A percentile compares a stretch with the other conserved stretches of the same genome.
Evolutionary conservation across 2,113 vertebrate genomes (phyloP).

Genomic region (Centrocercus urophasianus): DNA sequence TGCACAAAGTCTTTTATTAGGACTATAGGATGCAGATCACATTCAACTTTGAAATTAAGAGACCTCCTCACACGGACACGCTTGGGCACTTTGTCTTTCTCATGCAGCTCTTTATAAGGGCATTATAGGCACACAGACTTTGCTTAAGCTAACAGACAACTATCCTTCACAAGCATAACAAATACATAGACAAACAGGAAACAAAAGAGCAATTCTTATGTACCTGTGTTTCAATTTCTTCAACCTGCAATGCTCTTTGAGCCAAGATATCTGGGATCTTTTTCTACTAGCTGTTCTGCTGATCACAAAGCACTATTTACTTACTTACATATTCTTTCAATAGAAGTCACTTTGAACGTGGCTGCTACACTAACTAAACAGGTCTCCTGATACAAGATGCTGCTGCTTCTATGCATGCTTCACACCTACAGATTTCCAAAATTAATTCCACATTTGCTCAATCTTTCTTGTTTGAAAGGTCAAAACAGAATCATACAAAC

Average conservation of each 20-base stretch:
- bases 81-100: not conserved
- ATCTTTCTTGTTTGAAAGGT: not conserved
- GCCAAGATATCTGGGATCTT: not conserved
- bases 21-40: not conserved
- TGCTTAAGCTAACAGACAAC: not conserved
- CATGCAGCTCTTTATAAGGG: not conserved
- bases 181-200: not conserved
- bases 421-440: not conserved
- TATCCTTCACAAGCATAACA: not conserved
- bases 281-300: not conserved
- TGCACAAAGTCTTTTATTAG: not conserved
- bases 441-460: not conserved
- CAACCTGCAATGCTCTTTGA: not conserved
- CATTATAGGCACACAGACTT: not conserved
- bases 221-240: not conserved
- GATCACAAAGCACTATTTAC: not conserved
- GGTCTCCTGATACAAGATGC: not conserved
- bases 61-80: not conserved
- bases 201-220: not conserved
- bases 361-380: not conserved
- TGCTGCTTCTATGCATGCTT: not conserved
- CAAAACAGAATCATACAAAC: not conserved
- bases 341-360: accelerated
- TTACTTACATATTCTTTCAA: not conserved
- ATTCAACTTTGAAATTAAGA: not conserved